Base-by-base conservation (phyloP, 2,113 vertebrate genomes). In the Phodopus roborovskii region DNA sequence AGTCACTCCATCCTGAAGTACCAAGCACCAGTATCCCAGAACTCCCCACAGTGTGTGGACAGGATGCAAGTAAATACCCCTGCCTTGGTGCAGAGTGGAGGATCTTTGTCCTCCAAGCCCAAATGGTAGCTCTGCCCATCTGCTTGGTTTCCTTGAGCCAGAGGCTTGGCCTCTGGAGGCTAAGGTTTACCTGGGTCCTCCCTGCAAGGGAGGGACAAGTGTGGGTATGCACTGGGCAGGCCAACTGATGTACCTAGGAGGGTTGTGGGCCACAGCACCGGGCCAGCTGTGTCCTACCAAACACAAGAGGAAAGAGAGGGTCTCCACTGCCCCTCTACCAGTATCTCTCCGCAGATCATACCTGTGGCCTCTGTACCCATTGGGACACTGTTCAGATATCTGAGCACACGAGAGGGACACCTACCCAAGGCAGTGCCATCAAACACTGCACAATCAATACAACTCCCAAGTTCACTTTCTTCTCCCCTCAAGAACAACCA, bases 401-500 rank as follows among this genome's bases (percentile, higher is more conserved):
- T 77, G 33, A 53, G 48, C 17, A 64, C 17, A 10, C 45, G 45
- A 6, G 45, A 13, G 33, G 19, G 56, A 85, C 60, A 48, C 28
- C 60, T 11, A 15, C 15, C 20, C 17, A 6, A 19, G 36, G 56
- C 19, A 42, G n/a, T 8, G 19, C 39, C 20, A 7, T 33, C 39
- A 6, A 15, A 19, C 24, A 62, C 42, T 45, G 15, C 3, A 68
- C 60, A 26, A 64, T 64, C 3, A 19, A 1, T 16, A 91, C 73
- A 2, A 68, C 28, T 73, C 17, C 0, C 78, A 11, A 0, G 68
- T 70, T 88, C 0, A 78, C 85, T 75, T 13, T 91, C 89, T 96
- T 96, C 95, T 92, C 87, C 95, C 91, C 97, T 92, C 93, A 95
- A 96, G 94, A 94, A 96, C 93, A 93, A 92, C 74, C 95, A 95